Base-by-base conservation (phyloP, 2,113 vertebrate genomes). In the Accipiter cooperii region DNA sequence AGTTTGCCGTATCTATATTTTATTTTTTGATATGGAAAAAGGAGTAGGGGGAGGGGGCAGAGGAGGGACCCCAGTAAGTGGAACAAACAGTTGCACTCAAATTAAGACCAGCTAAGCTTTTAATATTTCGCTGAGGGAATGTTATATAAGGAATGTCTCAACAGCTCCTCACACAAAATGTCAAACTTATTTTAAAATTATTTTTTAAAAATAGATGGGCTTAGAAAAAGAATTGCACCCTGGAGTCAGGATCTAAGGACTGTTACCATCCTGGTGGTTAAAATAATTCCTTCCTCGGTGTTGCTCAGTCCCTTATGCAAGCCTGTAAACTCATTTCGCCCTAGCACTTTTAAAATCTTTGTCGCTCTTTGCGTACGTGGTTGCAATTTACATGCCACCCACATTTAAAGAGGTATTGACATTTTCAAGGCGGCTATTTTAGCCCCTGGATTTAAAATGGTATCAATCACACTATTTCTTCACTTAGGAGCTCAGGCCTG, bases 91-190 rank as follows among this genome's bases (percentile, higher is more conserved):
- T 70, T 60, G 26, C 86, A 68, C 71, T 80, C 51, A 10, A 84
- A 96, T 92, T 89, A 87, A 91, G 89, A 94, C 89, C 73, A 12
- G 71, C 75, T 76, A 86, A 88, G 90, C 92, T 89, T 96, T 96
- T 82, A 95, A 89, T 96, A 86, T 93, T 97, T 92, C 1, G 8
- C 87, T 84, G 71, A 92, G 88, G 69, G 78, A 57, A 85, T 58
- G 76, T 97, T 97, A 97, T 66, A 87, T 97, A 97, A 97, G 77
- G 90, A 95, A 82, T 89, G 93, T 97, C 86, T 95, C 93, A 90
- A 80, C 89, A 93, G 93, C 66, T 91, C 76, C 77, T 79, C 22
- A 18, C 64, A 16, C 83, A 93, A 88, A 96, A 93, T 93, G 94
- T 92, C 93, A 97, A 89, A 92, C 51, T 96, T 95, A 95, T 93